Conservation (phyloP, 2,888 invertebrate genomes). For the Sialis fuliginosa region DNA sequence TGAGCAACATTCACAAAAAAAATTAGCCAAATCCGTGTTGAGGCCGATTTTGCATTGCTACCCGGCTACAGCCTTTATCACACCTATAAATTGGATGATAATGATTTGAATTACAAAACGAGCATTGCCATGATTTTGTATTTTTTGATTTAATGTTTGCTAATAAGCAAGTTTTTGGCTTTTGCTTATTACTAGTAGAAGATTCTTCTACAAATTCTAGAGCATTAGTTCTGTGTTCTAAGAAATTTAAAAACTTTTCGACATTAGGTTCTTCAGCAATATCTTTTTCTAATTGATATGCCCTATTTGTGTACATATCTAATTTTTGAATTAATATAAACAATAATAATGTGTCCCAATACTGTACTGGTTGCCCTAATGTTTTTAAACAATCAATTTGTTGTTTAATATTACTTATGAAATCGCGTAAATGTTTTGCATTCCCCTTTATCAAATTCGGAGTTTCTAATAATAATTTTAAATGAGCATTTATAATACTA, state of each 20-base stretch:
- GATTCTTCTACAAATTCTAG: constrained; percentile 4
- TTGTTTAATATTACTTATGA: constrained; percentile 7
- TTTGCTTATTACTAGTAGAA: background rate
- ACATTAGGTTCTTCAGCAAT: constrained; percentile 5
- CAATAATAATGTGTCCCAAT: constrained; percentile 6
- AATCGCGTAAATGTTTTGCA: constrained; percentile 4
- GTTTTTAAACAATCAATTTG: constrained; percentile 7
- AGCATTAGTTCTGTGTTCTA: constrained; percentile 4
- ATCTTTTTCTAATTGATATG: constrained; percentile 8
- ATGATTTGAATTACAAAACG: background rate
- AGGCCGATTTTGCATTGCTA: too few relatives aligned
- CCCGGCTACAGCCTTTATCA: too few relatives aligned
- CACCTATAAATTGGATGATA: background rate
- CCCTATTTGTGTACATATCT: constrained; percentile 5
- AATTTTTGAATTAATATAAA: constrained; percentile 7
- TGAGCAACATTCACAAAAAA: too few relatives aligned
- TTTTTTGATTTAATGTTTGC: too few relatives aligned
- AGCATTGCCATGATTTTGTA: background rate
- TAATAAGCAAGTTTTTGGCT: background rate
- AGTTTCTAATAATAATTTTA: constrained; percentile 7
- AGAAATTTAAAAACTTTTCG: constrained; percentile 5
- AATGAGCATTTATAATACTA: constrained; percentile 5
- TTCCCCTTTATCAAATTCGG: constrained; percentile 3
- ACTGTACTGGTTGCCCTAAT: background rate
- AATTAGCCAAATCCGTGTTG: too few relatives aligned